Evolutionary conservation across 2,888 invertebrate genomes (phyloP).

Genomic region (Synanthedon formicaeformis): DNA sequence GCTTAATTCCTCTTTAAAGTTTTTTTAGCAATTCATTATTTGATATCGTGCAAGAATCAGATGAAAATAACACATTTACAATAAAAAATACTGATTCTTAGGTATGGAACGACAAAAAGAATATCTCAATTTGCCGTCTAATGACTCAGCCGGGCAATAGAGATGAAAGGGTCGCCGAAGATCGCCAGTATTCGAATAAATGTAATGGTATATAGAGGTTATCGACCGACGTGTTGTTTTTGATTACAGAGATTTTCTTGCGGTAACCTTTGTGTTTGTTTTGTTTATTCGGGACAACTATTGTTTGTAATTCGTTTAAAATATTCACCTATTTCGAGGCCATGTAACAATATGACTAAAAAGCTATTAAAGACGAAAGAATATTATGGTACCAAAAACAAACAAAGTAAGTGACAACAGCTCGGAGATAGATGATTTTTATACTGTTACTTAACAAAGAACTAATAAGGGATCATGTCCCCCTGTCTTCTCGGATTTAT

Average conservation of each 20-base stretch:
- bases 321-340: no score
- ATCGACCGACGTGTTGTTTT: slow-evolving; percentile 33
- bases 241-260: slow-evolving; percentile 13
- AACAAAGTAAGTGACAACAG: slow-evolving; percentile 4
- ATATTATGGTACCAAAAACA: no score
- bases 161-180: slow-evolving; percentile 49
- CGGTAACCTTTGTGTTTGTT: slow-evolving; percentile 7
- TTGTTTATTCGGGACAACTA: background rate
- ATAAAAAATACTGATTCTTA: slow-evolving; percentile 3
- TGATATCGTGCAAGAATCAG: no score
- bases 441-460: slow-evolving; percentile 16
- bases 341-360: no score
- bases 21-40: no score
- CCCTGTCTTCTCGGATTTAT: slow-evolving; percentile 25
- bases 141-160: slow-evolving; percentile 24
- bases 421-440: slow-evolving; percentile 9
- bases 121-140: slow-evolving; percentile 11
- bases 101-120: slow-evolving; percentile 5
- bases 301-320: no score
- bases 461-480: slow-evolving; percentile 18
- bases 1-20: no score
- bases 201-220: slow-evolving; percentile 29
- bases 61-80: no score
- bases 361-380: no score
- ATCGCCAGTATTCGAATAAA: slow-evolving; percentile 21